Conservation (phyloP, 1,140 invertebrate genomes). For the Caenorhabditis brenneri region DNA sequence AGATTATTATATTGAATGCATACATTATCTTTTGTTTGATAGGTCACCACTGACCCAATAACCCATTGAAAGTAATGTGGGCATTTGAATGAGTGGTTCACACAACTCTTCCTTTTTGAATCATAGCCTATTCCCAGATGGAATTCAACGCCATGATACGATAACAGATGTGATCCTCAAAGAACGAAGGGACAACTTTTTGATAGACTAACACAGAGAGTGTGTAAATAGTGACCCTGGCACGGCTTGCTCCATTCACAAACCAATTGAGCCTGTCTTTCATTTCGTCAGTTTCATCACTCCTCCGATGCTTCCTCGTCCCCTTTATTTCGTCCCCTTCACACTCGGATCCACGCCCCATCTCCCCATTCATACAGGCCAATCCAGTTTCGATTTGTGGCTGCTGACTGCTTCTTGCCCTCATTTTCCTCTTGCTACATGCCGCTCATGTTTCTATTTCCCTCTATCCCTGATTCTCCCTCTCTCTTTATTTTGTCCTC, state of each 20-base stretch:
- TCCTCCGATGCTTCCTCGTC: not conserved
- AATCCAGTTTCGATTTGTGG: slow-evolving; percentile 38
- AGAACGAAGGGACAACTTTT: not conserved
- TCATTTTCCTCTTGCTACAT: slow-evolving; percentile 43
- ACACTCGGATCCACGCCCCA: not conserved
- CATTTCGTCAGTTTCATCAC: not conserved
- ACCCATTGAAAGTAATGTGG: too few relatives aligned
- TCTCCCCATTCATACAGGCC: slow-evolving; percentile 12
- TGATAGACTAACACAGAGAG: not conserved
- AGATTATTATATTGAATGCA: too few relatives aligned
- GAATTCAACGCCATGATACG: too few relatives aligned
- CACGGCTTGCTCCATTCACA: slow-evolving; percentile 10
- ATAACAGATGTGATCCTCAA: not conserved
- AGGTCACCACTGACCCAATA: too few relatives aligned
- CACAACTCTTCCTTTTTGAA: too few relatives aligned
- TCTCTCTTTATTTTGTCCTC: not conserved
- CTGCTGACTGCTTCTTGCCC: slow-evolving; percentile 39
- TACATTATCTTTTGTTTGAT: too few relatives aligned
- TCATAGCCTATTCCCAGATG: too few relatives aligned
- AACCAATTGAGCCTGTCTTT: not conserved
- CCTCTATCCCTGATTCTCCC: not conserved
- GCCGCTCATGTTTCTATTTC: not conserved
- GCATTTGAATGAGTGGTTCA: too few relatives aligned
- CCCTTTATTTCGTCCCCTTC: not conserved
- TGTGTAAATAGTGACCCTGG: slow-evolving; percentile 23